These are phyloP conservation scores for Eurypyga helias DNA, from an alignment of 2,113 vertebrate species.

Conservation along the genomic window DNA sequence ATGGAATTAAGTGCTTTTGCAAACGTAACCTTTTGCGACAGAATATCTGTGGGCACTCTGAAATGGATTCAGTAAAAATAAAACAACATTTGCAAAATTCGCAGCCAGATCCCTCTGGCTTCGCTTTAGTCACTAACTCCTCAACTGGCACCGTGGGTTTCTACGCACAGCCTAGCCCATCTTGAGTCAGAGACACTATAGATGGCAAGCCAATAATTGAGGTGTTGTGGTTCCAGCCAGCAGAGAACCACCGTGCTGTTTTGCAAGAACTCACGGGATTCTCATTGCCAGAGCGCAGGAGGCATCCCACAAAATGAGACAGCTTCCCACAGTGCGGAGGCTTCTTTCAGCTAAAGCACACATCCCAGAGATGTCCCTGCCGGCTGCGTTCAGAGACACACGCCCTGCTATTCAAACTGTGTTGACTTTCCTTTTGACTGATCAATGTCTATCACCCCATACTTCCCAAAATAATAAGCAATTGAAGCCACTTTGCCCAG, in stretches of 20 bases:
- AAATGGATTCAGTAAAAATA: background rate
- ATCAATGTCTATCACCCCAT: background rate
- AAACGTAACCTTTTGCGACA: background rate
- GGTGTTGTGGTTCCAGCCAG: background rate
- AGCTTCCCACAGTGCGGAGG: background rate
- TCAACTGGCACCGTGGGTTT: background rate
- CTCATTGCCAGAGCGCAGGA: background rate
- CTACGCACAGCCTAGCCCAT: background rate
- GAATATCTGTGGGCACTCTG: fast-evolving
- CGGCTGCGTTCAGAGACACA: background rate
- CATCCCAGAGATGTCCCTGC: background rate
- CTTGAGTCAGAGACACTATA: background rate
- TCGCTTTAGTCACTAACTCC: background rate
- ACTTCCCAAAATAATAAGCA: background rate
- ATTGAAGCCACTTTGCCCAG: background rate
- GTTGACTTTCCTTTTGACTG: background rate
- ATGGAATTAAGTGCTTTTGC: constrained; percentile 4
- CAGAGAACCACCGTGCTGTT: background rate
- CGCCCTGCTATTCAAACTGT: background rate
- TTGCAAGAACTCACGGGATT: background rate
- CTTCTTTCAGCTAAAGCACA: background rate
- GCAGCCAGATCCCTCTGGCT: background rate
- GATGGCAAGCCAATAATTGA: background rate
- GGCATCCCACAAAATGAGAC: background rate
- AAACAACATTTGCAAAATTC: background rate